phyloP scores from a whole-genome alignment of 1,140 invertebrate genomes.

The Protaetia brevitarsis region DNA sequence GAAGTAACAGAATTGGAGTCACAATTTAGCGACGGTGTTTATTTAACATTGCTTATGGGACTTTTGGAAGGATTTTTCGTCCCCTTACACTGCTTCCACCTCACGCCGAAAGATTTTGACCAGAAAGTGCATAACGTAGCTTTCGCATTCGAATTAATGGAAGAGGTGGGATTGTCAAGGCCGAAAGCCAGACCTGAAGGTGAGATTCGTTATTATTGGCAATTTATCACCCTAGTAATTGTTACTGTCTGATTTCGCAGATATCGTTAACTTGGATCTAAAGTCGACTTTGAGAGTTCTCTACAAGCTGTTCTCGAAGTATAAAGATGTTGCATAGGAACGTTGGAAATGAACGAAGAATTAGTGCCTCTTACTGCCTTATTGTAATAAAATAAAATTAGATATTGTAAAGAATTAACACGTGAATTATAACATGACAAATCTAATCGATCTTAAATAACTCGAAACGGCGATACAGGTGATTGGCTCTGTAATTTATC shows the following conservation, averaged over 20 bases:
- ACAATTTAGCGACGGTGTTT: conserved; percentile 98
- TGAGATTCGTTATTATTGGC: conserved; percentile 52
- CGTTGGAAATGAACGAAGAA: conserved; percentile 19
- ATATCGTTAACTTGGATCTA: conserved; percentile 96
- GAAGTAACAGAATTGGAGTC: conserved; percentile 91
- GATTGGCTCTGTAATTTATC: too few species aligned
- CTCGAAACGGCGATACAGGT: neutral
- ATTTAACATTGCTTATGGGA: conserved; percentile 91
- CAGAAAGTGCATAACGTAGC: conserved; percentile 96
- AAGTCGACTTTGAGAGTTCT: conserved; percentile 97
- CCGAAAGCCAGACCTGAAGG: conserved; percentile 96
- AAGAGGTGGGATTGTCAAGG: conserved; percentile 92
- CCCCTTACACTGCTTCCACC: conserved; percentile 90
- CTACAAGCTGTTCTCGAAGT: conserved; percentile 96
- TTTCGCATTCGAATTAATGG: conserved; percentile 97
- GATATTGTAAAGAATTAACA: neutral
- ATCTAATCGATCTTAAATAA: neutral
- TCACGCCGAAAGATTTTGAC: conserved; percentile 85
- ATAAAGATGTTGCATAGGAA: conserved; percentile 67
- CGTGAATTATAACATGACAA: too few species aligned
- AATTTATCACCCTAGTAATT: neutral
- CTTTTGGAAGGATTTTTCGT: conserved; percentile 97
- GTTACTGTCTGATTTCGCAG: conserved; percentile 63
- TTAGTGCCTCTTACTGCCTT: conserved; percentile 21
- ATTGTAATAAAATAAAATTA: neutral